Conservation (phyloP, 2,797 vertebrate genomes). For the Channa striata region DNA sequence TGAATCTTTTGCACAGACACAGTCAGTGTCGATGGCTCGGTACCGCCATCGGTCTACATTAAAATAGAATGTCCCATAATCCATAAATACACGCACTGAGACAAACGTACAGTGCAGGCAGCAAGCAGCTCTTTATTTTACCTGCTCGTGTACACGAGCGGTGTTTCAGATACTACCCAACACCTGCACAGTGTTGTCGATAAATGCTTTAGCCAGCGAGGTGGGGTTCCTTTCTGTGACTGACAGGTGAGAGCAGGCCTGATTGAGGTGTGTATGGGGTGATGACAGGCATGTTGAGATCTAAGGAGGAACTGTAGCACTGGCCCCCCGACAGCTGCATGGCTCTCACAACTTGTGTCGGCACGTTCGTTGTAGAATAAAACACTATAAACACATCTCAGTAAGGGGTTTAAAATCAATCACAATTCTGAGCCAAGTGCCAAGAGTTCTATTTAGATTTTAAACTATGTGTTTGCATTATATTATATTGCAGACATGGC, state of each 20-base stretch:
- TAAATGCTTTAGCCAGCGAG: conserved; percentile 62
- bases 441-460: not conserved
- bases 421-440: conserved; percentile 6
- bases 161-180: conserved; percentile 63
- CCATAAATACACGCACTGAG: conserved; percentile 51
- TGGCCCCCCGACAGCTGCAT: conserved; percentile 71
- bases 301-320: conserved; percentile 74
- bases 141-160: conserved; percentile 27
- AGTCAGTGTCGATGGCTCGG: not conserved
- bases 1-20: not conserved
- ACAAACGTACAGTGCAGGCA: conserved; percentile 16
- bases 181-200: conserved; percentile 74
- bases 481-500: not conserved
- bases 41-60: conserved; percentile 17
- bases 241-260: conserved; percentile 80
- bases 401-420: conserved; percentile 43
- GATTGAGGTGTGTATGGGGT: conserved; percentile 82
- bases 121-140: conserved; percentile 20
- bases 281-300: conserved; percentile 81
- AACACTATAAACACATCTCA: conserved; percentile 40
- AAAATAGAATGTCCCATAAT: conserved; percentile 29
- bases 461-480: not conserved
- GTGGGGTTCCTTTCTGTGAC: conserved; percentile 69
- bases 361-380: conserved; percentile 68
- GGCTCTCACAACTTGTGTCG: conserved; percentile 70